Evolutionary conservation across 2,888 invertebrate genomes (phyloP).

Genomic region (Plutella xylostella): DNA sequence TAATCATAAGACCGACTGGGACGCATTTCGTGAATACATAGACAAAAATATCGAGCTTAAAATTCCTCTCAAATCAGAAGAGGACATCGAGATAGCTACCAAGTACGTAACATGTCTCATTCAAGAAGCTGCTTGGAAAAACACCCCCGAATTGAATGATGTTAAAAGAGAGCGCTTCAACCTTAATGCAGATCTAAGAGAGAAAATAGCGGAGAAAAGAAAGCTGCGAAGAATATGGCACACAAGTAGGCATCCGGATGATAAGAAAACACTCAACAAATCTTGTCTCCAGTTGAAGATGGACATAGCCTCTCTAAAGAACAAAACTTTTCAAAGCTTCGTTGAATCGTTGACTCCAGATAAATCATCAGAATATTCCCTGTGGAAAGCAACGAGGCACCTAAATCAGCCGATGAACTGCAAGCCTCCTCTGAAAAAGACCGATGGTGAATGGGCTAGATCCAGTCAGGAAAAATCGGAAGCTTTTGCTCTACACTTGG

Average conservation of each 20-base stretch:
- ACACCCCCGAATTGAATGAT: background rate
- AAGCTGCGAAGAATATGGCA: conserved; percentile 10
- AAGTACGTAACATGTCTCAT: conserved; percentile 2
- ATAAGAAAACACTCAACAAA: conserved; percentile 8
- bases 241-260: conserved; percentile 3
- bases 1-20: conserved; percentile 4
- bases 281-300: background rate
- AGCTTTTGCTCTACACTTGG: too few relatives aligned
- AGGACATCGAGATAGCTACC: background rate
- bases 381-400: too few relatives aligned
- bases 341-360: too few relatives aligned
- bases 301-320: too few relatives aligned
- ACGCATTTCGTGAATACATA: background rate
- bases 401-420: too few relatives aligned
- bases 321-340: too few relatives aligned
- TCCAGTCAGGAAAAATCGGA: too few relatives aligned
- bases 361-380: too few relatives aligned
- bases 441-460: too few relatives aligned
- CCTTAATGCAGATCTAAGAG: background rate
- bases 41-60: background rate
- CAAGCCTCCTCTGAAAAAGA: too few relatives aligned
- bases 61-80: background rate
- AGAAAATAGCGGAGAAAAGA: conserved; percentile 8
- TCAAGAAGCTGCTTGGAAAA: conserved; percentile 13
- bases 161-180: background rate